phyloP scores from a whole-genome alignment of 1,140 invertebrate genomes.

The Kradibia gibbosae region DNA sequence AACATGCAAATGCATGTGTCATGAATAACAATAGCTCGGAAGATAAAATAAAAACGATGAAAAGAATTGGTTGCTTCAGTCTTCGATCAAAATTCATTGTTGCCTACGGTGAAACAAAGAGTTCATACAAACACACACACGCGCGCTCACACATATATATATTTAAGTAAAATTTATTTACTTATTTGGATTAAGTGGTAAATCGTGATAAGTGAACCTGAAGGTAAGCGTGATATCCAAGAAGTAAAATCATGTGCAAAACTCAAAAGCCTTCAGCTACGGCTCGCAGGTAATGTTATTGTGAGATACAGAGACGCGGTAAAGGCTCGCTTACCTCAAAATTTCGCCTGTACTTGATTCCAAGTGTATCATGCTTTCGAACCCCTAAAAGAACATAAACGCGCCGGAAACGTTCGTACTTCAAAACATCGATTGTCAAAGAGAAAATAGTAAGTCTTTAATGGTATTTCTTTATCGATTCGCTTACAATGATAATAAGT shows the following conservation, averaged over 20 bases:
- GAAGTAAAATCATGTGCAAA: conserved; percentile 12
- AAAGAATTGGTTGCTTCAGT: conserved; percentile 9
- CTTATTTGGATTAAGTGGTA: not conserved
- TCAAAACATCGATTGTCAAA: conserved; percentile 17
- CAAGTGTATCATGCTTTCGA: conserved; percentile 42
- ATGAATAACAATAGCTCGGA: not conserved
- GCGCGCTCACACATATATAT: not conserved
- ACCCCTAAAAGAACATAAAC: conserved; percentile 36
- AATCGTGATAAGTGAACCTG: not conserved
- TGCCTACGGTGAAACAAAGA: conserved; percentile 3
- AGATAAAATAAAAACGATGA: not conserved
- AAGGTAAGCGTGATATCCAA: not conserved
- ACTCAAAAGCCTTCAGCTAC: conserved; percentile 11
- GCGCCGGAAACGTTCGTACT: conserved; percentile 22
- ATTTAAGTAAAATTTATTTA: not conserved
- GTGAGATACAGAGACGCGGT: conserved; percentile 34
- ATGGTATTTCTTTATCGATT: too few relatives aligned
- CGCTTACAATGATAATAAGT: too few relatives aligned
- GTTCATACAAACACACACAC: too few relatives aligned
- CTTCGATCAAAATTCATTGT: conserved; percentile 1
- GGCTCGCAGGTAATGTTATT: conserved; percentile 30
- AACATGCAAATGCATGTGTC: not conserved
- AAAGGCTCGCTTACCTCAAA: conserved; percentile 49
- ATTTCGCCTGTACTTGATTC: conserved; percentile 41
- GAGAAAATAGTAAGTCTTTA: conserved; percentile 23